Conservation (phyloP, 2,797 vertebrate genomes). For the Trachurus trachurus region DNA sequence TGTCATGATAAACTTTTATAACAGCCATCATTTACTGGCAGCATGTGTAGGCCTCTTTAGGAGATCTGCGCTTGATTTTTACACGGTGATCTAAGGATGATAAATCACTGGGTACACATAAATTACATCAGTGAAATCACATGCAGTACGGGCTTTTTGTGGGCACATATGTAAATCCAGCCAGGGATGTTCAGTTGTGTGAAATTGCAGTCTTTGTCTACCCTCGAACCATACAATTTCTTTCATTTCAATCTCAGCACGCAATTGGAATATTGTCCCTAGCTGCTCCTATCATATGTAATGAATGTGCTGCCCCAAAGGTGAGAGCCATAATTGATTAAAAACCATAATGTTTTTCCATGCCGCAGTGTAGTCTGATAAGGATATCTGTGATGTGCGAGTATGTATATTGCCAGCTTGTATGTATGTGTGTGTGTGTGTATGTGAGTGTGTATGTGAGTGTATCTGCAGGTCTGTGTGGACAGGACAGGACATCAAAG, state of each 20-base stretch:
- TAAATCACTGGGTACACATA: constrained; percentile 78
- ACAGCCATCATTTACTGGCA: constrained; percentile 81
- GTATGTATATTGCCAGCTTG: constrained; percentile 21
- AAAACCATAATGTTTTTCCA: constrained; percentile 84
- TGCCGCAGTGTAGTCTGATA: constrained; percentile 62
- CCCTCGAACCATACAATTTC: constrained; percentile 79
- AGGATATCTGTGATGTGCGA: constrained; percentile 57
- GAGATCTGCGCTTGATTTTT: constrained; percentile 72
- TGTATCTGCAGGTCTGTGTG: constrained; percentile 41
- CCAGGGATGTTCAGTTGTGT: constrained; percentile 59
- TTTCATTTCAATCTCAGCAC: constrained; percentile 83
- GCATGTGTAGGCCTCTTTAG: constrained; percentile 68
- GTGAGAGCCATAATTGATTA: constrained; percentile 85
- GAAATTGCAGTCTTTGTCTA: constrained; percentile 77
- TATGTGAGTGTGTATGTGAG: constrained; percentile 8
- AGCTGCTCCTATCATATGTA: constrained; percentile 82
- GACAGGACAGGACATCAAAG: constrained; percentile 78
- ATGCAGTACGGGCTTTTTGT: constrained; percentile 53
- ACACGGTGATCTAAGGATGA: constrained; percentile 70
- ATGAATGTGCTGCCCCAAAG: constrained; percentile 85
- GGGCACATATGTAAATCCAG: constrained; percentile 78
- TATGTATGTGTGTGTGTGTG: constrained; percentile 29
- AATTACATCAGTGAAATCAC: constrained; percentile 73
- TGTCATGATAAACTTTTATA: constrained; percentile 83
- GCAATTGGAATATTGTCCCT: constrained; percentile 82